Evolutionary conservation across 2,113 vertebrate genomes (phyloP).

Genomic region (Ochotona curzoniae): DNA sequence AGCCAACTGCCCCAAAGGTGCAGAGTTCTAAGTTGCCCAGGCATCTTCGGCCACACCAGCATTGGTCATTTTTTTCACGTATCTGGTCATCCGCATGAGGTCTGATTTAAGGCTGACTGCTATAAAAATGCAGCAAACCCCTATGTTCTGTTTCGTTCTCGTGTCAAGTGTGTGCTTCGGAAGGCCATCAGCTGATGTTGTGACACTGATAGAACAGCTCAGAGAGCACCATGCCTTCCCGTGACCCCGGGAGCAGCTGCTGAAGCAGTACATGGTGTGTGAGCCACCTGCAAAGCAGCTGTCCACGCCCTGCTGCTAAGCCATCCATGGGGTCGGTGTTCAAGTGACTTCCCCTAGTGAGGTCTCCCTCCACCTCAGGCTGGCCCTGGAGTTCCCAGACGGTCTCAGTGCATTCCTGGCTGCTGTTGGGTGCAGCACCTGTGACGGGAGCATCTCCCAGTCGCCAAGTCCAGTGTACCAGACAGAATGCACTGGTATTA

Average conservation of each 20-base stretch:
- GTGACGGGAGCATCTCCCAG: background rate
- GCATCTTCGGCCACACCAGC: background rate
- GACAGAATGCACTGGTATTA: background rate
- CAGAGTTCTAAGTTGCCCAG: background rate
- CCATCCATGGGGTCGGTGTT: background rate
- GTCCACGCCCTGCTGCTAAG: background rate
- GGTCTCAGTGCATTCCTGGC: background rate
- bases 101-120: background rate
- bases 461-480: background rate
- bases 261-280: rapidly evolving
- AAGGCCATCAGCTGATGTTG: background rate
- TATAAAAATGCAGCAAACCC: background rate
- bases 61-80: background rate
- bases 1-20: background rate
- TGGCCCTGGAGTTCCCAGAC: background rate
- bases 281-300: background rate
- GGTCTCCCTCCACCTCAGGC: background rate
- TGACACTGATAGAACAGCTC: background rate
- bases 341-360: background rate
- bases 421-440: background rate
- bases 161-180: background rate
- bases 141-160: background rate
- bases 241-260: background rate
- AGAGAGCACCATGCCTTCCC: background rate
- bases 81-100: background rate